Base-by-base conservation (phyloP, 2,888 invertebrate species). In the Acanthosepion esculentum region DNA sequence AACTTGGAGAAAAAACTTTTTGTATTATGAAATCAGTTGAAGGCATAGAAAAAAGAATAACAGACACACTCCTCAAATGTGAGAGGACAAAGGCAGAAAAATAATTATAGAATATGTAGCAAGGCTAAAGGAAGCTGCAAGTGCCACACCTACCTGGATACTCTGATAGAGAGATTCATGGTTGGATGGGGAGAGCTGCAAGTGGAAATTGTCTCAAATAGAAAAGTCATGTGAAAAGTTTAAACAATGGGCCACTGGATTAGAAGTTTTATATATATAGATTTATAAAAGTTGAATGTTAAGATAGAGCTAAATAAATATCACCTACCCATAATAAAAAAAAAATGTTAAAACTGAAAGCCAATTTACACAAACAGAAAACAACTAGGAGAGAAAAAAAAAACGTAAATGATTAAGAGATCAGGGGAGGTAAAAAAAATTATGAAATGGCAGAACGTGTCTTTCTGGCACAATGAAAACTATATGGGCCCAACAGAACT, bases 161-260 rank as follows among this genome's bases (percentile, higher is more conserved):
- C 93, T 29, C 50, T 48, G 50, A 93, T 93, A 93, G 48, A 53
- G 93, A n/a, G 93, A 50, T 93, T 93, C 93, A 78, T 78, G 10
- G 53, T 93, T 93, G n/a, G 93, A 93, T 20, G 93, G 50, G 93
- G 93, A 93, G n/a, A 93, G 53, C 93, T 93, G 93, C n/a, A 93
- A 93, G 93, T 93, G 93, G 92, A 93, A 93, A 93, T 93, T n/a
- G 78, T 78, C 78, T n/a, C 78, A 78, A 78, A 78, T 78, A 78
- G 15, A 78, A 78, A 23, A 23, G n/a, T n/a, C 78, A 59, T 59
- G 59, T 3, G 59, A 23, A 78, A 78, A 78, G n/a, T 78, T 78
- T 78, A 78, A 59, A 59, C 59, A 59, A 5, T 23, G 78, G 2
- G 15, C 78, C 12, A 78, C 33, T 78, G n/a, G 78, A 18, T 78